Evolutionary conservation across 92 coral and sea anemone genomes (phyloP), one percentile per base, ranked within the genome.

Genomic region (Epizoanthus fatuus): DNA sequence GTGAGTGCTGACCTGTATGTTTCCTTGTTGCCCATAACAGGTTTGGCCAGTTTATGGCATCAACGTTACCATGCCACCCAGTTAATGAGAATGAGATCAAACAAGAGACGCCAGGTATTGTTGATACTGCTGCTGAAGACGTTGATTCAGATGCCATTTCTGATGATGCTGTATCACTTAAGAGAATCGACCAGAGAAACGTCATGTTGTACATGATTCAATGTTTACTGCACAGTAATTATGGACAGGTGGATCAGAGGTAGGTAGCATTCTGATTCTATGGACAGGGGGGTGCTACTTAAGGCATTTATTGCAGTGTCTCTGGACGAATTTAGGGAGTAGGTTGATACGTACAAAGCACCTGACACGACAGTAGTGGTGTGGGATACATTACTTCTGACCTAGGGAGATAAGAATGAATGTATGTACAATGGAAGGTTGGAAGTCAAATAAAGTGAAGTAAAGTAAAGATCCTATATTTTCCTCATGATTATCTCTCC

Each of bases 1-100:
- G 25, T 7, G 25, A 19, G 58, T 37, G 25, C 14, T 79, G 22
- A 44, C 7, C 16, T 59, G 20, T 22, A 8, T 49, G 47, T 9
- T 14, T 47, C 40, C 12, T 1, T 20, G 14, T 69, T 73, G 4
- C 13, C 63, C 57, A 12, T 1, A 44, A 49, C 80, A 95, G 98
- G 79, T 96, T 96, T 89, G 99, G 99, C 15, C 99, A 96, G 87
- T 96, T 94, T 68, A 83, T 96, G 60, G 91, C 93, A 7, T 96
- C 98, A 66, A 94, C 96, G 25, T 54, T 86, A 29, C 92, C 95
- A 17, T 78, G 47, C 39, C 93, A 72, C 42, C 84, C 67, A 59
- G 39, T 71, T 62, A 88, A 92, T 66, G 98, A 87, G 90, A 96
- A 89, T 14, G 95, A 83, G 74, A 52, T 94, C 4, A 79, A 74